Percentiles rank a stretch among this genome's conserved stretches.
Conservation (phyloP, 2,113 vertebrate genomes). For the Salvelinus sp. region DNA sequence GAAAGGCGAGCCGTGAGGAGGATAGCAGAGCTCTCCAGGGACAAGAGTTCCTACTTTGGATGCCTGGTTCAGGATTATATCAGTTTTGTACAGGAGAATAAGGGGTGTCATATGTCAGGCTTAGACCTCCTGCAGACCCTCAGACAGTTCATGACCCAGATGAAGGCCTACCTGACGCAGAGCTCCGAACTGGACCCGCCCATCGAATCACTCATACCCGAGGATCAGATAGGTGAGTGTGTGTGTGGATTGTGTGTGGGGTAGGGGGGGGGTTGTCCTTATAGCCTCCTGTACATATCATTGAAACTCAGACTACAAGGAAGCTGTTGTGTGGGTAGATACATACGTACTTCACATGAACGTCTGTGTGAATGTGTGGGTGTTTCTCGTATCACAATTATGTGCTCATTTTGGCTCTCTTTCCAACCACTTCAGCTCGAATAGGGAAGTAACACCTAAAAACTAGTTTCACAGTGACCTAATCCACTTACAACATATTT, state of each 20-base stretch:
- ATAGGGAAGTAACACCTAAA: conserved; percentile 11
- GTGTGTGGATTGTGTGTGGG: neutral
- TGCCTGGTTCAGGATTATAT: conserved; percentile 94
- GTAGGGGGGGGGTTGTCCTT: too few relatives aligned
- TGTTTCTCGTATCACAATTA: neutral
- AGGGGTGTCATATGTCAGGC: conserved; percentile 87
- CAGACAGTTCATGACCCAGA: conserved; percentile 95
- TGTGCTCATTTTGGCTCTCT: neutral
- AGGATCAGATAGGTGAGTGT: conserved; percentile 86
- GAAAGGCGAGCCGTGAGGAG: conserved; percentile 86
- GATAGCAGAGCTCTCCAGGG: conserved; percentile 84
- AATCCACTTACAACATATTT: neutral
- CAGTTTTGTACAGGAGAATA: conserved; percentile 92
- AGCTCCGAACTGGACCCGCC: conserved; percentile 94
- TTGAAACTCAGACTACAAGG: too few relatives aligned
- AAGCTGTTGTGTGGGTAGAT: neutral
- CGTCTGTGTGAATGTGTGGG: too few relatives aligned
- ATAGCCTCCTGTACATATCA: too few relatives aligned
- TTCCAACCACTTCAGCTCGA: neutral
- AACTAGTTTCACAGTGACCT: neutral
- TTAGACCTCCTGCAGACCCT: conserved; percentile 91
- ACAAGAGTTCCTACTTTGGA: conserved; percentile 92
- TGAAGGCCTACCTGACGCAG: conserved; percentile 94
- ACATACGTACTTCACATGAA: too few relatives aligned
- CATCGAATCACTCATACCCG: conserved; percentile 90